A percentile compares a stretch with the other conserved stretches of the same genome.
Conservation (phyloP, 2,797 vertebrate genomes). For the Hylomyscus alleni region DNA sequence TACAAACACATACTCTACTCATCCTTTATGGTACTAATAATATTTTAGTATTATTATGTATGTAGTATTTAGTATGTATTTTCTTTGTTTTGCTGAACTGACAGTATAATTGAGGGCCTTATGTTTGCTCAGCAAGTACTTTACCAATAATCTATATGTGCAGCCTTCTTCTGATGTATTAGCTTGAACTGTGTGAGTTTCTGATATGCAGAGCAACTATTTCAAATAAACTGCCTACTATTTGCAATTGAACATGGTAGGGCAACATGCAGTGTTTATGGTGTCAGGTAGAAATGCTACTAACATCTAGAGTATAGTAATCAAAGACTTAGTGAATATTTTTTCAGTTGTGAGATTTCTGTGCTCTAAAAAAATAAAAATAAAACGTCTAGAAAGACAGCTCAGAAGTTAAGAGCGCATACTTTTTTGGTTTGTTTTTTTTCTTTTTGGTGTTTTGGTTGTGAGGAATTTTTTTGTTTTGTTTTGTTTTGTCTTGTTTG, state of each 20-base stretch:
- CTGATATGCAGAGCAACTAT: background rate
- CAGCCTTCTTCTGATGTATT: background rate
- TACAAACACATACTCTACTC: background rate
- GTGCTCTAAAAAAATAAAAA: background rate
- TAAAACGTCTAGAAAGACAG: background rate
- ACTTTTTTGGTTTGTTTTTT: background rate
- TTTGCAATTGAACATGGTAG: conserved; percentile 23
- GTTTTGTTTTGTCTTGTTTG: too few species aligned
- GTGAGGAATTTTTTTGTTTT: background rate
- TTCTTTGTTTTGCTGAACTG: background rate
- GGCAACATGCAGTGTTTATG: background rate
- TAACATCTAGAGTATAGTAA: conserved; percentile 19
- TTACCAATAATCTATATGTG: background rate
- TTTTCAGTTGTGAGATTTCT: conserved; percentile 6
- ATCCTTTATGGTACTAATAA: background rate
- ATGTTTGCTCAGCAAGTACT: background rate
- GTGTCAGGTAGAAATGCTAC: background rate
- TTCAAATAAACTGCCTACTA: background rate
- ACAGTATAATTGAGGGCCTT: background rate
- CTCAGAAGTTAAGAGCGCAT: background rate
- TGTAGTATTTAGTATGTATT: background rate
- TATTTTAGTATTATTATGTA: background rate
- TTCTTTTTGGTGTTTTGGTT: too few species aligned
- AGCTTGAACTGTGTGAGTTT: background rate
- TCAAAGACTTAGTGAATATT: background rate